Evolutionary conservation across 2,888 invertebrate species (phyloP).

Genomic region (Cordilura impudica): DNA sequence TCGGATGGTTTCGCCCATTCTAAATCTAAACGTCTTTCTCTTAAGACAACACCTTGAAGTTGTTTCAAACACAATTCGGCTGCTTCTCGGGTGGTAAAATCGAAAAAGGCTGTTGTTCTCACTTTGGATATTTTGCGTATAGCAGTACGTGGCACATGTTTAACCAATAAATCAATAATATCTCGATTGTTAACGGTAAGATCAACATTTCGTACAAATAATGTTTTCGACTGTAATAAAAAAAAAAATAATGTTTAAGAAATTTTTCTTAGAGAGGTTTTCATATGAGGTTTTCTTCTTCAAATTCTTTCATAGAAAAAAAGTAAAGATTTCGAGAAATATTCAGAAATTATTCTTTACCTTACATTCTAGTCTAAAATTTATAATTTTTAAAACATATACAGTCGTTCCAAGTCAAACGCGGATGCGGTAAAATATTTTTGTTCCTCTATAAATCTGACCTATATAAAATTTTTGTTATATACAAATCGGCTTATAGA

Average conservation of each 20-base stretch:
- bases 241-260: not conserved
- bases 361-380: no score
- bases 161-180: constrained; percentile 65
- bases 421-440: no score
- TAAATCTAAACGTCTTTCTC: constrained; percentile 65
- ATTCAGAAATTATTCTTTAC: no score
- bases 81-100: constrained; percentile 67
- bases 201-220: constrained; percentile 71
- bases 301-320: no score
- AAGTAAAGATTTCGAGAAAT: not conserved
- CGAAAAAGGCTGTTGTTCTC: constrained; percentile 70
- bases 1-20: constrained; percentile 72
- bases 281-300: no score
- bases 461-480: no score
- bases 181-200: constrained; percentile 68
- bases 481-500: no score
- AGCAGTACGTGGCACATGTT: constrained; percentile 65
- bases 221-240: constrained; percentile 66
- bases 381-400: no score
- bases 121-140: constrained; percentile 70
- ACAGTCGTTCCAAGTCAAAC: no score
- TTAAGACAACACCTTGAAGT: constrained; percentile 65
- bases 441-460: no score
- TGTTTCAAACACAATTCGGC: constrained; percentile 68
- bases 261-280: no score